Base-by-base conservation (phyloP, 2,113 vertebrate genomes). In the Oncorhynchus gorbuscha region DNA sequence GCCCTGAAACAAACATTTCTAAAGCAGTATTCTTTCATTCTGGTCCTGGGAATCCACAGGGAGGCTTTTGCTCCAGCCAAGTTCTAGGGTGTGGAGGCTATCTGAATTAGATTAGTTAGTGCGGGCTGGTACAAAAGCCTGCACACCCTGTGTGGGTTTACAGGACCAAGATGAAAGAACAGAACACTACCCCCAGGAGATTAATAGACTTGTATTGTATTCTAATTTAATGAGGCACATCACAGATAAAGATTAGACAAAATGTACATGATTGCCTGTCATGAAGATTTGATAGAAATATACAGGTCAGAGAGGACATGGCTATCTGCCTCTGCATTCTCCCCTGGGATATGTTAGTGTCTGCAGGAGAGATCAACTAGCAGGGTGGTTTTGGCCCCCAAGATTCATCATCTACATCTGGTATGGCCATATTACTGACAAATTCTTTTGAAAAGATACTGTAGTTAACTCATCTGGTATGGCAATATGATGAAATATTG, bases 331-430 rank as follows among this genome's bases (percentile, higher is more conserved):
- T 35, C 66, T n/a, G 35, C 73, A 64, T 16, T 20, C 24, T 61
- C 71, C 51, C 20, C 22, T 35, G 72, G 69, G 79, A 84, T 69
- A 67, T 77, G 66, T 62, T 58, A 73, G 78, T 84, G 78, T 83
- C 88, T 91, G 91, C 65, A 75, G 86, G 91, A 91, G 22, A 74
- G 1, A 92, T 92, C 84, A 91, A 62, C 80, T 62, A 75, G 73
- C 85, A 58, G 83, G 88, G 88, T 85, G 90, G 90, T 85, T 90
- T 72, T 61, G 71, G 85, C 83, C 81, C 83, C 24, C 81, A 72
- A 90, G 91, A 91, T 91, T 91, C 87, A 91, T 86, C 85, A 89
- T 83, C 81, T 81, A 79, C 89, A 89, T 92, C 89, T 91, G 90
- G 79, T 91, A 88, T 89, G 84, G 78, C 64, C 84, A 89, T 92